phyloP scores from a whole-genome alignment of 1,140 invertebrate genomes.

The Drosophila ercepeae region DNA sequence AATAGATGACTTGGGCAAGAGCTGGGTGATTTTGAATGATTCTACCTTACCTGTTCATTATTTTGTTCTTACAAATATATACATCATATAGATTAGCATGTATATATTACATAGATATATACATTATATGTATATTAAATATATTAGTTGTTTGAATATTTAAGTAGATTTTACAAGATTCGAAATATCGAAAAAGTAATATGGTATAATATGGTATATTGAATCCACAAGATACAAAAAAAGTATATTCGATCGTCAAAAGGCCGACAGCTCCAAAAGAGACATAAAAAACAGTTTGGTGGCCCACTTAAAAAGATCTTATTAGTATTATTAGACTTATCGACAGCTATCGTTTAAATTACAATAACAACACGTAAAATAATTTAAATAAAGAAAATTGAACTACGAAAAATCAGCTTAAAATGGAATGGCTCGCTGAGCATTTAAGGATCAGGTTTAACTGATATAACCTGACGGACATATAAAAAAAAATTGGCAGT shows the following conservation, averaged over 20 bases:
- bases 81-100: slow-evolving; percentile 45
- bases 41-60: too few relatives aligned
- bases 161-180: slow-evolving; percentile 72
- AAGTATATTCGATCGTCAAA: slow-evolving; percentile 60
- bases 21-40: too few relatives aligned
- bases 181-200: slow-evolving; percentile 51
- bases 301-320: slow-evolving; percentile 71
- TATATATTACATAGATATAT: slow-evolving; percentile 53
- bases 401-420: slow-evolving; percentile 61
- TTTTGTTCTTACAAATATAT: slow-evolving; percentile 74
- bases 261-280: slow-evolving; percentile 47
- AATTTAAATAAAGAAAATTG: slow-evolving; percentile 76
- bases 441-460: background rate
- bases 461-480: slow-evolving; percentile 36
- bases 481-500: slow-evolving; percentile 3
- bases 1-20: too few relatives aligned
- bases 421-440: slow-evolving; percentile 14
- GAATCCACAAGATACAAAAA: slow-evolving; percentile 60
- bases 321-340: slow-evolving; percentile 79
- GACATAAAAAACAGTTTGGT: slow-evolving; percentile 42
- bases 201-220: slow-evolving; percentile 42
- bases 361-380: slow-evolving; percentile 68
- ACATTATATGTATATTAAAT: slow-evolving; percentile 55
- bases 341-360: slow-evolving; percentile 72
- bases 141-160: slow-evolving; percentile 75